Evolutionary conservation across 2,888 invertebrate species (phyloP).

Genomic region (Drosophila mimica): DNA sequence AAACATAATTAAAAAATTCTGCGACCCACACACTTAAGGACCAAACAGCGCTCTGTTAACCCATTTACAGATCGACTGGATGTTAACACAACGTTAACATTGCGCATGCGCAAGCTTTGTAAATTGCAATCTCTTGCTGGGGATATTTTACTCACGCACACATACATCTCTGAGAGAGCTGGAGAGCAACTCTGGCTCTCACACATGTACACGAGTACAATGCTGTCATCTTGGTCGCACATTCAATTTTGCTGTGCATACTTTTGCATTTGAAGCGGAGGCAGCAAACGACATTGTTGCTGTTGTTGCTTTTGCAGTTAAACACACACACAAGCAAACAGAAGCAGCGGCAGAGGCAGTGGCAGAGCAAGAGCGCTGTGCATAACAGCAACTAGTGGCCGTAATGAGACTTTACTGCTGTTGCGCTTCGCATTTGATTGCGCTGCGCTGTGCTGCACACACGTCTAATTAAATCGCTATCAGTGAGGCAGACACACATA

Average conservation of each 20-base stretch:
- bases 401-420: constrained; percentile 64
- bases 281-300: constrained; percentile 44
- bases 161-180: constrained; percentile 3
- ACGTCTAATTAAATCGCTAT: constrained; percentile 45
- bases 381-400: constrained; percentile 77
- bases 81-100: constrained; percentile 25
- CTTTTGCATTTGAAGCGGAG: constrained; percentile 45
- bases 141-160: constrained; percentile 57
- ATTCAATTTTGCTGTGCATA: constrained; percentile 43
- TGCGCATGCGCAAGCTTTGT: constrained; percentile 53
- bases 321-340: constrained; percentile 12
- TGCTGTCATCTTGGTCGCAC: constrained; percentile 56
- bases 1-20: constrained; percentile 66
- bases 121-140: constrained; percentile 37
- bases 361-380: constrained; percentile 45
- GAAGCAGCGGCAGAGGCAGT: constrained; percentile 26
- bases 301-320: constrained; percentile 54
- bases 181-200: constrained; percentile 15
- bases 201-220: constrained; percentile 2
- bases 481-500: constrained; percentile 6
- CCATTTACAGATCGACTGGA: constrained; percentile 17
- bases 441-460: constrained; percentile 52
- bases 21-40: constrained; percentile 22
- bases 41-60: constrained; percentile 34
- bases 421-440: constrained; percentile 58